A percentile compares a stretch with the other conserved stretches of the same genome.
Conservation (phyloP, 2,113 vertebrate genomes). For the Ondatra zibethicus region DNA sequence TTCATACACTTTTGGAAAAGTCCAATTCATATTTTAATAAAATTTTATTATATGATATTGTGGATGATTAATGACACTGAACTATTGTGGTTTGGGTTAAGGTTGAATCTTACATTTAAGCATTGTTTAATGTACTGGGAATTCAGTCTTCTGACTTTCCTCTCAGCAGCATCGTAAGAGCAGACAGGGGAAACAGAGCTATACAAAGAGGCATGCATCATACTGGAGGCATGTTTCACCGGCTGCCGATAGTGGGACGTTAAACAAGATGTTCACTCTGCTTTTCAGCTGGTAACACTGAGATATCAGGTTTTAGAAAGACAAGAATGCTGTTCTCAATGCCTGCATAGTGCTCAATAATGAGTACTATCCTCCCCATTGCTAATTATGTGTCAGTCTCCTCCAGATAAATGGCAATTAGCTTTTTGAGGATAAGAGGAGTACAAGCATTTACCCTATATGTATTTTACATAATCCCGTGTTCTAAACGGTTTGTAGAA, state of each 20-base stretch:
- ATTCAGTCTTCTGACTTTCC: not conserved
- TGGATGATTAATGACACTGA: not conserved
- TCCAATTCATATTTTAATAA: not conserved
- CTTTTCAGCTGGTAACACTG: not conserved
- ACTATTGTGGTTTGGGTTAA: not conserved
- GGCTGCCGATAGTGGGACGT: not conserved
- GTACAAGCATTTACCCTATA: not conserved
- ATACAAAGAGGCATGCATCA: not conserved
- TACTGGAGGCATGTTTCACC: not conserved
- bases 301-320: not conserved
- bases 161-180: not conserved
- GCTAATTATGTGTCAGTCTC: not conserved
- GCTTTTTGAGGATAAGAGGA: not conserved
- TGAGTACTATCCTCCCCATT: not conserved
- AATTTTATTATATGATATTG: not conserved
- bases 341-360: not conserved
- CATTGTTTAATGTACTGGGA: not conserved
- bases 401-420: not conserved
- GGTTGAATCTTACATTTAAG: not conserved
- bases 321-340: not conserved
- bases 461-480: not conserved
- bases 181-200: no score
- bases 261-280: not conserved
- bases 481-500: not conserved
- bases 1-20: not conserved